These are phyloP conservation scores for Fragum whitleyi DNA, from an alignment of 2,888 invertebrate species.

Conservation along the genomic window DNA sequence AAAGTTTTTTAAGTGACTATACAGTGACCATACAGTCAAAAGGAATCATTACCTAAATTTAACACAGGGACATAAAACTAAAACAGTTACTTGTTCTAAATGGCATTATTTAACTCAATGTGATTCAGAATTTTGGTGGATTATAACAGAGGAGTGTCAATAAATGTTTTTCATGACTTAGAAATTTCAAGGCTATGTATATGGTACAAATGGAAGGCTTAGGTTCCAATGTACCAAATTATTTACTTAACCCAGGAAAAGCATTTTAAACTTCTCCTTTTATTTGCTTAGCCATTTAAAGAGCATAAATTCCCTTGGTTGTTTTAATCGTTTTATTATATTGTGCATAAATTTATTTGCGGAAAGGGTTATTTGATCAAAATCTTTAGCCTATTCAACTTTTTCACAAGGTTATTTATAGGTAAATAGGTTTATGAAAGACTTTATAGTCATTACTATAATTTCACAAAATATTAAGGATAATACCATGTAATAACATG, in stretches of 20 bases:
- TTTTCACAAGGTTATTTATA: background rate
- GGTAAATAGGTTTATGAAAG: background rate
- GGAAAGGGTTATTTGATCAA: background rate
- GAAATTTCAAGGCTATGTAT: no score
- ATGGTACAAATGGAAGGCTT: no score
- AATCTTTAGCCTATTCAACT: slow-evolving; percentile 6
- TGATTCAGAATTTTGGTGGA: no score
- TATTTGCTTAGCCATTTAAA: background rate
- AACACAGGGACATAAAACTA: no score
- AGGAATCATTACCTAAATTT: no score
- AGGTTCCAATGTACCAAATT: background rate
- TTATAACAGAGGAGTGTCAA: no score
- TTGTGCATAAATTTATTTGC: background rate
- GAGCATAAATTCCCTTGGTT: background rate
- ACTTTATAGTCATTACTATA: slow-evolving; percentile 12
- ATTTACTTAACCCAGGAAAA: background rate
- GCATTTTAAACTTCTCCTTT: background rate
- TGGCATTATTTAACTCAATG: no score
- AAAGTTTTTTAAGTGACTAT: no score
- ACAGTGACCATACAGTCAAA: no score
- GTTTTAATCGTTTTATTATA: background rate
- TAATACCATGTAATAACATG: slow-evolving; percentile 10
- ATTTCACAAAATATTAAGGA: slow-evolving; percentile 10
- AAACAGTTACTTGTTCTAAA: no score
- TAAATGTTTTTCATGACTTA: no score